Conservation (phyloP, 1,140 invertebrate species). For the Frieseomelitta varia region DNA sequence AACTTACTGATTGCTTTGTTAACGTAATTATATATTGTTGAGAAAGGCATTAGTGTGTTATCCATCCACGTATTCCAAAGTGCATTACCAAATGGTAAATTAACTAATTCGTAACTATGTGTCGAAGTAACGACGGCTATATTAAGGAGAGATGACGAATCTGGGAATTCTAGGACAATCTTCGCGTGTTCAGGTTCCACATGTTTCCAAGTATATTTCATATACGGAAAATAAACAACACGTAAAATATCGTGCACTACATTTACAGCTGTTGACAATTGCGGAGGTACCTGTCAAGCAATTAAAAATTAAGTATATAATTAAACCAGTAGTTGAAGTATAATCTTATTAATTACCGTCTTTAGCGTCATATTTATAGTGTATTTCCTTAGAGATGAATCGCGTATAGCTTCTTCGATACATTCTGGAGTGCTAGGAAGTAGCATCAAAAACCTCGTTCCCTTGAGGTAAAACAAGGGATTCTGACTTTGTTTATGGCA, state of each 20-base stretch:
- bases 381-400: constrained; percentile 70
- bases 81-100: constrained; percentile 59
- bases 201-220: constrained; percentile 56
- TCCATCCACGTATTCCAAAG: constrained; percentile 58
- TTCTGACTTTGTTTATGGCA: constrained; percentile 65
- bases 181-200: constrained; percentile 55
- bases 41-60: constrained; percentile 62
- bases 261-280: constrained; percentile 3
- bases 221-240: constrained; percentile 27
- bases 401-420: constrained; percentile 54
- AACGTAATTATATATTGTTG: constrained; percentile 38
- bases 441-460: constrained; percentile 7
- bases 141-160: constrained; percentile 57
- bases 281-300: constrained; percentile 48
- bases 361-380: constrained; percentile 53
- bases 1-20: constrained; percentile 46
- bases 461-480: constrained; percentile 44
- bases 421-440: constrained; percentile 69
- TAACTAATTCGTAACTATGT: constrained; percentile 58
- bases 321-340: neutral
- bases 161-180: constrained; percentile 57
- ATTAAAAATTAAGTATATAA: neutral
- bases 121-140: constrained; percentile 56
- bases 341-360: constrained; percentile 54
- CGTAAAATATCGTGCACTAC: constrained; percentile 51